A percentile compares a stretch with the other conserved stretches of the same genome.
Conservation (phyloP, 1,140 invertebrate genomes). For the Aphis gossypii region DNA sequence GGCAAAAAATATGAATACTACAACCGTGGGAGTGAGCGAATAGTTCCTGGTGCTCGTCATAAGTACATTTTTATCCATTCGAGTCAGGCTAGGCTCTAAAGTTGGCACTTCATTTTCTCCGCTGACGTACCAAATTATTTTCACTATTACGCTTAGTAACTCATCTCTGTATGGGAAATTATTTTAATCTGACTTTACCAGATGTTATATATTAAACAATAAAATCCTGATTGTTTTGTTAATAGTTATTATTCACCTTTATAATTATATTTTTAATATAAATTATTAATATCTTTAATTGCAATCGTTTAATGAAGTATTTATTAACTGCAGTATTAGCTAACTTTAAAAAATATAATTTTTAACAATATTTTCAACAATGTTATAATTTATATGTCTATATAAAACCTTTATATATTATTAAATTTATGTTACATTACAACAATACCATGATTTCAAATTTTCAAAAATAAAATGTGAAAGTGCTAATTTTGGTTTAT, state of each 20-base stretch:
- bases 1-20: constrained; percentile 21
- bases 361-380: not conserved
- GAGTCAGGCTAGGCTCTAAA: not conserved
- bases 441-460: no score
- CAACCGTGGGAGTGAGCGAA: not conserved
- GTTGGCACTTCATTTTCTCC: not conserved
- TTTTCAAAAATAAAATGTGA: no score
- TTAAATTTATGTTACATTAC: not conserved
- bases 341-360: not conserved
- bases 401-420: not conserved
- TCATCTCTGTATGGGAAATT: not conserved
- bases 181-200: not conserved
- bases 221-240: not conserved
- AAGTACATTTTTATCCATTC: constrained; percentile 29
- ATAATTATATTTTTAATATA: not conserved
- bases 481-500: no score
- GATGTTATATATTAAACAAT: not conserved
- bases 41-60: not conserved
- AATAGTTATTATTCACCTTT: not conserved
- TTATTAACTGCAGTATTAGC: not conserved
- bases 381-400: not conserved
- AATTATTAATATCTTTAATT: not conserved
- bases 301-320: not conserved
- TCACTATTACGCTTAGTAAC: not conserved
- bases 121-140: not conserved